Percentiles rank a stretch among this genome's conserved stretches.
Evolutionary conservation across 2,113 vertebrate genomes (phyloP).

Genomic region (Cavia aperea): DNA sequence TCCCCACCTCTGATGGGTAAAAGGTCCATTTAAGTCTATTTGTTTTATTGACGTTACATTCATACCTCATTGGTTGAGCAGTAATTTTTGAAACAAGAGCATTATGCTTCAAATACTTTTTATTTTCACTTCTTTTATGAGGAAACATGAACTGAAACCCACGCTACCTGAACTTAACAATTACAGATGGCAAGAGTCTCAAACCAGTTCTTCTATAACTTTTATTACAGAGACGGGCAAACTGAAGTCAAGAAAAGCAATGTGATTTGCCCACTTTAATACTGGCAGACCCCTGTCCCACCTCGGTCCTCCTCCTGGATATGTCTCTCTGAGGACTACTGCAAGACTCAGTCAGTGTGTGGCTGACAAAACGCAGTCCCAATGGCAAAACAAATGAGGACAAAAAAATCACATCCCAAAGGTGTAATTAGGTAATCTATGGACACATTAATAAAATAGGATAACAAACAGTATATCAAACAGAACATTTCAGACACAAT

Average conservation of each 20-base stretch:
- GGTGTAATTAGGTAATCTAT: not conserved
- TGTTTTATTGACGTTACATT: constrained; percentile 45
- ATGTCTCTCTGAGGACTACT: not conserved
- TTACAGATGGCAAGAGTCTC: not conserved
- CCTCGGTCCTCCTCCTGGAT: not conserved
- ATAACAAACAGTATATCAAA: not conserved
- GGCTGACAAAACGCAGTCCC: not conserved
- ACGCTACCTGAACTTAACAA: not conserved
- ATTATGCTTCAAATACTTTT: constrained; percentile 38
- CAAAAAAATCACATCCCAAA: not conserved
- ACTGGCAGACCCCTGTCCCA: not conserved
- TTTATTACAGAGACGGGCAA: not conserved
- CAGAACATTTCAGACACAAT: not conserved
- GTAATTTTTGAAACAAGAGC: constrained; percentile 52
- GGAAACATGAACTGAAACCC: constrained; percentile 34
- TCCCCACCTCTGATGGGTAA: not conserved
- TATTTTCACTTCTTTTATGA: not conserved
- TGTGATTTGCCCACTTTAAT: not conserved
- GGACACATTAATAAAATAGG: not conserved
- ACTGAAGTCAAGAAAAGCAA: not conserved
- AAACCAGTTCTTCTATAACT: not conserved
- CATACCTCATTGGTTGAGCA: constrained; percentile 43
- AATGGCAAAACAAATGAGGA: not conserved
- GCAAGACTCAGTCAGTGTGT: too few relatives aligned
- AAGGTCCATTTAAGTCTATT: constrained; percentile 50